Evolutionary conservation across 2,797 vertebrate species (phyloP), one percentile per base, ranked within the genome.

Genomic region (Neostethus bicornis): DNA sequence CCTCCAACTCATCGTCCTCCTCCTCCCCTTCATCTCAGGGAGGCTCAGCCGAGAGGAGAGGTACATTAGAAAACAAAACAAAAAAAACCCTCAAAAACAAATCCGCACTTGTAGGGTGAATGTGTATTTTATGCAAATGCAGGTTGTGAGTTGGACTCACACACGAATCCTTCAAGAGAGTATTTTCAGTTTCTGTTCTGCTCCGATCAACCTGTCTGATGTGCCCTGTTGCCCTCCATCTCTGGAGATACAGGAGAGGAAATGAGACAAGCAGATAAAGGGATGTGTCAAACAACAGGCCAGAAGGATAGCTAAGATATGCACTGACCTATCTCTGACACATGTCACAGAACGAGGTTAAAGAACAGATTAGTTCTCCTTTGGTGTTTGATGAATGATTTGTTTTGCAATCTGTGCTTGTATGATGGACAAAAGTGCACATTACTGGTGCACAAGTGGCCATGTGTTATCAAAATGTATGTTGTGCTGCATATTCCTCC

Each of bases 21-120:
- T 98, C 96, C 75, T 96, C 95, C 14, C 96, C 96, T 61, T 97
- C 95, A 56, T 98, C 96, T 74, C 96, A 98, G 66, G 94, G 93
- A 2, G 95, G 94, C 19, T 96, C 96, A 3, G 83, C 92, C 66
- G 82, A 91, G 88, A 93, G 94, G 92, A 97, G 86, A 93, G 92
- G 81, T 79, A 66, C 17, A 34, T 34, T n/a, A 1, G 39, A 51
- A 19, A 9, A 26, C 24, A 11, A 6, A 17, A 2, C 5, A 11
- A 2, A n/a, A 7, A 5, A 34, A 10, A 47, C 25, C 24, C 11
- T 12, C 3, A 10, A 23, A 29, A 12, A 24, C 29, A 12, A 13
- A 54, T 2, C 42, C 51, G 29, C 42, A 17, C 11, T 20, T 4
- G 38, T 9, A 20, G 0, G 28, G 5, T 17, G 31, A n/a, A n/a